phyloP scores from a whole-genome alignment of 2,113 vertebrate species.

The Sinocyclocheilus rhinocerous region DNA sequence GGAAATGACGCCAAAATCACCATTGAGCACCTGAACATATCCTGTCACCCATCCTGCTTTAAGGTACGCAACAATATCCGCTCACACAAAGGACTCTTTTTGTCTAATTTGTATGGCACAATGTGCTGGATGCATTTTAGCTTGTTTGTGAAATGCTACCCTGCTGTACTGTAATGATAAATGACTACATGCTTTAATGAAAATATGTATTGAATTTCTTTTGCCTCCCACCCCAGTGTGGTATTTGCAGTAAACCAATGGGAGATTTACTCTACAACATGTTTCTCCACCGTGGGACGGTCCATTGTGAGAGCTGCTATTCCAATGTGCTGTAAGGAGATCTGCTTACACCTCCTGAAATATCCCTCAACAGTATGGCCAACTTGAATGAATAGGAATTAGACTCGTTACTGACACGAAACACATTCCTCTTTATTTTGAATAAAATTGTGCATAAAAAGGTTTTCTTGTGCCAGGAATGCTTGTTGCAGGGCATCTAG shows the following conservation, averaged over 20 bases:
- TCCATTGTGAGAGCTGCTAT: conserved; percentile 89
- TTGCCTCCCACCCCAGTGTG: conserved; percentile 75
- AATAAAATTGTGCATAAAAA: background rate
- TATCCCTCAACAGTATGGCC: background rate
- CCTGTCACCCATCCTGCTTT: conserved; percentile 83
- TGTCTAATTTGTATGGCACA: background rate
- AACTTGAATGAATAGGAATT: background rate
- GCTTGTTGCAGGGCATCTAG: background rate
- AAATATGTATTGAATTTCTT: background rate
- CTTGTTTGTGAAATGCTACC: background rate
- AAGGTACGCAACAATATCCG: conserved; percentile 73
- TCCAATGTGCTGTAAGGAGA: conserved; percentile 73
- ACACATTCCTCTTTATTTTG: background rate
- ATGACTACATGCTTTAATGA: background rate
- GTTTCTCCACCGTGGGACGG: conserved; percentile 82
- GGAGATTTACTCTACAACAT: conserved; percentile 84
- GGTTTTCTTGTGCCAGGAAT: background rate
- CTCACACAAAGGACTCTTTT: background rate
- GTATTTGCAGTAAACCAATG: conserved; percentile 83
- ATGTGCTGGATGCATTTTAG: background rate
- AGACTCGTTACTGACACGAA: background rate
- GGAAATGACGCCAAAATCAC: conserved; percentile 85
- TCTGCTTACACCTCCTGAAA: background rate
- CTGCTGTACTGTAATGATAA: background rate
- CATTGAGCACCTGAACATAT: conserved; percentile 86